phyloP scores from a whole-genome alignment of 2,113 vertebrate genomes.

The Saguinus imperator region DNA sequence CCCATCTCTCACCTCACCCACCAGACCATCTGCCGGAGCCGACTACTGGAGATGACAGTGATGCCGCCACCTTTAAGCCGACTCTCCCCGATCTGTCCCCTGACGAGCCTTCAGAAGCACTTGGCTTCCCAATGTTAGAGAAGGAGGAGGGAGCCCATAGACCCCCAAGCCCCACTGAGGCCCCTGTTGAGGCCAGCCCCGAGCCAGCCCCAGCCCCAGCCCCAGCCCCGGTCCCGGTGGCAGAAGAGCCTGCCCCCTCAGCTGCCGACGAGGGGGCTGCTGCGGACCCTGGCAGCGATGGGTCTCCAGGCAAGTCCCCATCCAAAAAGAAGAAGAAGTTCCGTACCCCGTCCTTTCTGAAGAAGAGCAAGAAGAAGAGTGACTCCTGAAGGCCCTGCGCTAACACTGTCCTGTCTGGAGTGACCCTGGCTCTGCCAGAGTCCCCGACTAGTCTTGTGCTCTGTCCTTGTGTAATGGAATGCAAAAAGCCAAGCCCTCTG shows the following conservation, averaged over 20 bases:
- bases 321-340: slow-evolving; percentile 99
- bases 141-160: slow-evolving; percentile 78
- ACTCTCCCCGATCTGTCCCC: slow-evolving; percentile 96
- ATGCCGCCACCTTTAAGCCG: slow-evolving; percentile 94
- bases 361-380: slow-evolving; percentile 99
- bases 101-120: slow-evolving; percentile 92
- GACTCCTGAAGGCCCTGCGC: slow-evolving; percentile 89
- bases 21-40: slow-evolving; percentile 89
- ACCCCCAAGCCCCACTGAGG: slow-evolving; percentile 72
- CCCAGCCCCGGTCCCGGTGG: slow-evolving; percentile 62
- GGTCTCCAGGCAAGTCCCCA: slow-evolving; percentile 97
- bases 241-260: slow-evolving; percentile 80
- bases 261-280: slow-evolving; percentile 85
- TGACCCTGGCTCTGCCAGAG: not conserved
- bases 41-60: slow-evolving; percentile 90
- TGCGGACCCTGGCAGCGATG: slow-evolving; percentile 92
- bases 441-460: slow-evolving; percentile 86
- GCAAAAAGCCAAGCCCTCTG: slow-evolving; percentile 78
- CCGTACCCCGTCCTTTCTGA: slow-evolving; percentile 98
- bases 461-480: slow-evolving; percentile 83
- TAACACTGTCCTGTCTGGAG: slow-evolving; percentile 78
- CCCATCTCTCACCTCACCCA: not conserved
- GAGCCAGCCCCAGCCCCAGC: slow-evolving; percentile 76
- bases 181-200: slow-evolving; percentile 77
- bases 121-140: slow-evolving; percentile 84